phyloP scores from a whole-genome alignment of 1,140 invertebrate genomes.

The Trachymyrmex cornetzi region DNA sequence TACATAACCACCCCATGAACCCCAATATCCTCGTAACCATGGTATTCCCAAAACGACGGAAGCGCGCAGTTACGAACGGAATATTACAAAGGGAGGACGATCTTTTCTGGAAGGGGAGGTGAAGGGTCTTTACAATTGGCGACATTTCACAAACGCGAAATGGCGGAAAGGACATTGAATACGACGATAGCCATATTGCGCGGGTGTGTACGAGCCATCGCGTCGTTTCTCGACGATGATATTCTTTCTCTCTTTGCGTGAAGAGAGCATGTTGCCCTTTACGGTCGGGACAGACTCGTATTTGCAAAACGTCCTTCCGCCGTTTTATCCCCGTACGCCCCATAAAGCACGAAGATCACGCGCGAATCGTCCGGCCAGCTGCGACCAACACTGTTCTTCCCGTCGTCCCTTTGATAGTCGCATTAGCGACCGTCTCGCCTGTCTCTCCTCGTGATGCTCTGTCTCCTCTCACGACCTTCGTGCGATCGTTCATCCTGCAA shows the following conservation, averaged over 20 bases:
- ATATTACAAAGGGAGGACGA: slow-evolving; percentile 6
- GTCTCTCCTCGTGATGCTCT: neutral
- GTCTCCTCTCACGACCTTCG: neutral
- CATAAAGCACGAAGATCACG: slow-evolving; percentile 63
- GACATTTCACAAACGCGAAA: slow-evolving; percentile 46
- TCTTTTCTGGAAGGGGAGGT: neutral
- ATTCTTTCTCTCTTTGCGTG: slow-evolving; percentile 36
- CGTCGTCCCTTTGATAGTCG: slow-evolving; percentile 40
- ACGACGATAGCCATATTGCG: slow-evolving; percentile 55
- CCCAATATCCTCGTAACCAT: neutral
- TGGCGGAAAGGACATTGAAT: slow-evolving; percentile 55
- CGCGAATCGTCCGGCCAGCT: slow-evolving; percentile 47
- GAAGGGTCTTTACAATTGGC: slow-evolving; percentile 35
- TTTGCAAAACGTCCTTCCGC: slow-evolving; percentile 62
- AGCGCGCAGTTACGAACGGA: neutral
- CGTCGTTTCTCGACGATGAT: slow-evolving; percentile 49
- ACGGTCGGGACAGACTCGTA: slow-evolving; percentile 54
- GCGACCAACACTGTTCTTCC: slow-evolving; percentile 2
- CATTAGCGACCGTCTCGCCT: slow-evolving; percentile 39
- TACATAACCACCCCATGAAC: neutral
- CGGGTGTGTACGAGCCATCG: slow-evolving; percentile 31
- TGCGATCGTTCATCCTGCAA: slow-evolving; percentile 13
- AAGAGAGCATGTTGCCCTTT: slow-evolving; percentile 38
- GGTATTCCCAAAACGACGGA: slow-evolving; percentile 1
- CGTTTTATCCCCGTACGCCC: slow-evolving; percentile 51